Base-by-base conservation (phyloP, 2,888 invertebrate genomes). In the Hyppa rectilinea region DNA sequence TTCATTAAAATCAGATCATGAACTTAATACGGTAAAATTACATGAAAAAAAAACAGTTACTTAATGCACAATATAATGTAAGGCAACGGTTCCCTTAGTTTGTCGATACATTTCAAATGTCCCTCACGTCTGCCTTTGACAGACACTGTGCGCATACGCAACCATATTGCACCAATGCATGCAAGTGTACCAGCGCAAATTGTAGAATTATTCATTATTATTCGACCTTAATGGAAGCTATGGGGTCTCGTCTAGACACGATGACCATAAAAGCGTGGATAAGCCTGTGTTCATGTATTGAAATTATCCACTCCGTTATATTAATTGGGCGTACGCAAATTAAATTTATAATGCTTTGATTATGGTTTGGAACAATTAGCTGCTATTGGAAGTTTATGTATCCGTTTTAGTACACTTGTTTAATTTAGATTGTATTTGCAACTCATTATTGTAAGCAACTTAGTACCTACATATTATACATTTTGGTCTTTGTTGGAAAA, bases 181-280 rank as follows among this genome's bases (percentile, higher is more conserved):
- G 89, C 89, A 88, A 90, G 85, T 89, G 88, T 89, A 89, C 85
- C 87, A 83, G 76, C 74, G 83, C 81, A 85, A 86, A 88, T 89
- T 82, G 89, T 87, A 84, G 89, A 92, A 91, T 91, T 89, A 91
- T 90, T 92, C 88, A 91, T 91, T 87, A 87, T 82, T 78, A 85
- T 86, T 82, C 85, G 81, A 84, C 88, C 86, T 87, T 87, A 84
- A 87, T 86, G 83, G 83, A 79, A 68, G 75, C 67, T 76, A 84
- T 80, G 78, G 79, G 71, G 69, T 68, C 67, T 72, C 73, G 87
- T 87, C 87, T 87, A 87, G 87, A 87, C 87, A 71, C 56, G 43
- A 62, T 62, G n/a, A 55, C 87, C 87, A 84, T 87, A 87, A 81
- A 81, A 64, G 69, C 56, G 75, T 80, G 84, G 87, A 87, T 87